Evolutionary conservation across 2,797 vertebrate genomes (phyloP).

Genomic region (Chaetophractus vellerosus): DNA sequence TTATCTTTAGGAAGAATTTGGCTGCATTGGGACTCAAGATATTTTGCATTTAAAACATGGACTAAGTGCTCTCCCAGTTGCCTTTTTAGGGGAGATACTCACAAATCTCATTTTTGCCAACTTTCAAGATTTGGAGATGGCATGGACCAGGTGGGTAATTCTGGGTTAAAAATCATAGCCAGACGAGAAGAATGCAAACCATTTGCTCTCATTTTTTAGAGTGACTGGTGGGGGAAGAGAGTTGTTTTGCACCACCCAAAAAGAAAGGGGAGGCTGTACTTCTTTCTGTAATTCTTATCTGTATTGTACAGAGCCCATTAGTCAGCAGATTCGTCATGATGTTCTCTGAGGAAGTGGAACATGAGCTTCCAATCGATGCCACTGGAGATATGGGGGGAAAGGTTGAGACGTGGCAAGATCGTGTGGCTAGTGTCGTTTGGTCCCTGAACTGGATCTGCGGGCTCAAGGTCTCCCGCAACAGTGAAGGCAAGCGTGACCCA

Average conservation of each 20-base stretch:
- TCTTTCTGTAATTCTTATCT: not conserved
- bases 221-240: not conserved
- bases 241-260: not conserved
- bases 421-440: not conserved
- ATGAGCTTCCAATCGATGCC: fast-evolving
- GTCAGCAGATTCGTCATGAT: fast-evolving
- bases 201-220: not conserved
- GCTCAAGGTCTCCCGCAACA: not conserved
- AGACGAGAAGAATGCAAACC: not conserved
- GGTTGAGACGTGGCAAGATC: fast-evolving
- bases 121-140: slow-evolving; percentile 62
- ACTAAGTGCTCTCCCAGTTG: slow-evolving; percentile 41
- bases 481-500: not conserved
- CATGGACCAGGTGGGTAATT: slow-evolving; percentile 9
- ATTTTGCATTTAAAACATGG: slow-evolving; percentile 78
- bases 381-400: fast-evolving
- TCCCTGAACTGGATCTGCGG: not conserved
- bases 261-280: not conserved
- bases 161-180: not conserved
- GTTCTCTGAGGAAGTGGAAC: not conserved
- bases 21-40: slow-evolving; percentile 74
- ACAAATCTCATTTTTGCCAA: slow-evolving; percentile 66
- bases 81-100: slow-evolving; percentile 13
- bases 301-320: not conserved
- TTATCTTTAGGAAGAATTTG: slow-evolving; percentile 78